These are phyloP conservation scores for Agrilus mali DNA, from an alignment of 2,888 invertebrate genomes.

Conservation along the genomic window DNA sequence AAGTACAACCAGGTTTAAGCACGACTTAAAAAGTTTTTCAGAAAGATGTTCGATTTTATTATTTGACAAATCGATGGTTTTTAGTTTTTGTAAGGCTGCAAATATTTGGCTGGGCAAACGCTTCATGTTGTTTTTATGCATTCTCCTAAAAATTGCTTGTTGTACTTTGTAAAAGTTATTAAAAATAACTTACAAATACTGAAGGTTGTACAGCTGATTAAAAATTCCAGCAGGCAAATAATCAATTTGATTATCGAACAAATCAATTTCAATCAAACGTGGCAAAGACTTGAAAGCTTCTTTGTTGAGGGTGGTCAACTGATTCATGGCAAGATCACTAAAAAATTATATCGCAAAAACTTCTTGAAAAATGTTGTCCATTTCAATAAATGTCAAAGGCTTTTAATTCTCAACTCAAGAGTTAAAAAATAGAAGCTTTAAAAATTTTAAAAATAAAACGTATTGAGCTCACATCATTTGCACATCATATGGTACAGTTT, in stretches of 20 bases:
- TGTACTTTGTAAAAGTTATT: neutral
- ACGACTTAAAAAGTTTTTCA: conserved; percentile 43
- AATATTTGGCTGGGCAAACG: conserved; percentile 47
- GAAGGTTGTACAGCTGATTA: conserved; percentile 46
- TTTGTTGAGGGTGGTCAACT: conserved; percentile 53
- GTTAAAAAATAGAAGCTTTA: too few relatives aligned
- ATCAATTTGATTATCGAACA: conserved; percentile 62
- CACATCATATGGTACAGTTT: conserved; percentile 51
- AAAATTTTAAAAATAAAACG: too few relatives aligned
- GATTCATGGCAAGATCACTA: conserved; percentile 63
- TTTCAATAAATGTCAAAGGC: too few relatives aligned
- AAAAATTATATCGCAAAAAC: conserved; percentile 21
- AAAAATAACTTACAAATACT: conserved; percentile 42
- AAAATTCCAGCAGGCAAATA: conserved; percentile 53
- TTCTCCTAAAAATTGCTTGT: conserved; percentile 39
- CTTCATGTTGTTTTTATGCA: conserved; percentile 53
- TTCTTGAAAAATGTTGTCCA: too few relatives aligned
- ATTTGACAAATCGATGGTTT: conserved; percentile 54
- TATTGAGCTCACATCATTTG: conserved; percentile 43
- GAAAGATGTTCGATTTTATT: conserved; percentile 49
- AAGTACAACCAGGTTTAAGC: conserved; percentile 45
- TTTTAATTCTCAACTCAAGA: too few relatives aligned
- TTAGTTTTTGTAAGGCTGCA: conserved; percentile 44
- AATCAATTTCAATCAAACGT: conserved; percentile 51
- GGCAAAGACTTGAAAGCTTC: conserved; percentile 53